These are phyloP conservation scores for Eucriotettix oculatus DNA, from an alignment of 2,888 invertebrate species.

Conservation along the genomic window DNA sequence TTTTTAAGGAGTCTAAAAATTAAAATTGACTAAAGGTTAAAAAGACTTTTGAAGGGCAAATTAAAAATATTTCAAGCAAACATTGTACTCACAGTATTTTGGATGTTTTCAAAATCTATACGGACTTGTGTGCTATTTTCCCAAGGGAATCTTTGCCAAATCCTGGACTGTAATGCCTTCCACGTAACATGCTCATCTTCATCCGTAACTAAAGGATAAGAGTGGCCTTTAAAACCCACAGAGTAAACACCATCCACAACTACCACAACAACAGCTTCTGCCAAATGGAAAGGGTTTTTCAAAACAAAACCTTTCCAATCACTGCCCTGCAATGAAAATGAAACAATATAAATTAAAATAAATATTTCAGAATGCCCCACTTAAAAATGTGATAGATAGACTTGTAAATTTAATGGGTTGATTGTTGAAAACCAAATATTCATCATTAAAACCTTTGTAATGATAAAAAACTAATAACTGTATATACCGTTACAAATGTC, in stretches of 20 bases:
- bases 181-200: constrained; percentile 45
- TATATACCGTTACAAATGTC: no score
- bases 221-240: constrained; percentile 27
- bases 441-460: no score
- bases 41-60: neutral
- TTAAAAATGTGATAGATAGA: no score
- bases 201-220: constrained; percentile 40
- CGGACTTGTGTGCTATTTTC: constrained; percentile 42
- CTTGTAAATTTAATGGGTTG: no score
- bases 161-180: constrained; percentile 31
- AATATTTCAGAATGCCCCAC: no score
- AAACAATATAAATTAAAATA: neutral
- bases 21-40: neutral
- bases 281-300: constrained; percentile 50
- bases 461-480: no score
- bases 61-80: neutral
- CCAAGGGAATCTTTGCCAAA: constrained; percentile 41
- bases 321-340: constrained; percentile 29
- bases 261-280: constrained; percentile 53
- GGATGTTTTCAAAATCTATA: constrained; percentile 42
- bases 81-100: constrained; percentile 39
- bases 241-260: constrained; percentile 47
- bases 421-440: no score
- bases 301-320: constrained; percentile 54
- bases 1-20: neutral